phyloP scores from a whole-genome alignment of 2,113 vertebrate species.

The Gallinago jamesoni region DNA sequence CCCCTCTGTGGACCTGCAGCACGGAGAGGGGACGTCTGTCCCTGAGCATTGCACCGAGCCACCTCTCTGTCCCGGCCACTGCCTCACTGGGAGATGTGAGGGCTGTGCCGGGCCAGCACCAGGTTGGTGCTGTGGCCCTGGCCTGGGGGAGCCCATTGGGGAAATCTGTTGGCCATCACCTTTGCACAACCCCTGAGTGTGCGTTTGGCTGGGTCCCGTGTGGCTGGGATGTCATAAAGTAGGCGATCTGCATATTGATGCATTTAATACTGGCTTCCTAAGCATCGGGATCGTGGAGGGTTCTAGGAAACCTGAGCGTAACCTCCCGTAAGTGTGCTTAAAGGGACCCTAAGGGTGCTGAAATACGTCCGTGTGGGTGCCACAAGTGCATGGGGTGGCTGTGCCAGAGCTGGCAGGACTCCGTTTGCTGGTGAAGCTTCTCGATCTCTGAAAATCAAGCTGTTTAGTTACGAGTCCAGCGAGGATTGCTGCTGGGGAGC shows the following conservation, averaged over 20 bases:
- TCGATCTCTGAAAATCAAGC: not conserved
- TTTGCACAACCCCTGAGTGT: not conserved
- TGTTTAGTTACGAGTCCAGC: accelerated
- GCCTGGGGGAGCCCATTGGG: accelerated
- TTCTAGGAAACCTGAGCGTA: not conserved
- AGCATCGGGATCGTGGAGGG: not conserved
- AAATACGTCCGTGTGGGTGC: not conserved
- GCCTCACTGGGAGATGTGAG: accelerated
- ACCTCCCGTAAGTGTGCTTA: not conserved
- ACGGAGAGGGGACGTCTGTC: not conserved
- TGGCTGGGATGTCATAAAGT: not conserved
- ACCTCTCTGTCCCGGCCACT: accelerated
- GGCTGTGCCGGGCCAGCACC: not conserved
- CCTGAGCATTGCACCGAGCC: accelerated
- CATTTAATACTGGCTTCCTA: not conserved
- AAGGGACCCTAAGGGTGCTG: not conserved
- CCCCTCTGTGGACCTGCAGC: not conserved
- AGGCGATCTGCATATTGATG: not conserved
- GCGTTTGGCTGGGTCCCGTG: accelerated
- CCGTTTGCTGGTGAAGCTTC: not conserved
- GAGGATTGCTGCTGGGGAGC: not conserved
- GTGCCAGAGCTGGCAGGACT: not conserved
- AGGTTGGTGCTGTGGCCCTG: accelerated
- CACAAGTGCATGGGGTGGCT: accelerated
- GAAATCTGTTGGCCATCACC: not conserved